A percentile compares a stretch with the other conserved stretches of the same genome.
These are phyloP conservation scores for Upupa epops DNA, from an alignment of 2,113 vertebrate species.

Conservation along the genomic window DNA sequence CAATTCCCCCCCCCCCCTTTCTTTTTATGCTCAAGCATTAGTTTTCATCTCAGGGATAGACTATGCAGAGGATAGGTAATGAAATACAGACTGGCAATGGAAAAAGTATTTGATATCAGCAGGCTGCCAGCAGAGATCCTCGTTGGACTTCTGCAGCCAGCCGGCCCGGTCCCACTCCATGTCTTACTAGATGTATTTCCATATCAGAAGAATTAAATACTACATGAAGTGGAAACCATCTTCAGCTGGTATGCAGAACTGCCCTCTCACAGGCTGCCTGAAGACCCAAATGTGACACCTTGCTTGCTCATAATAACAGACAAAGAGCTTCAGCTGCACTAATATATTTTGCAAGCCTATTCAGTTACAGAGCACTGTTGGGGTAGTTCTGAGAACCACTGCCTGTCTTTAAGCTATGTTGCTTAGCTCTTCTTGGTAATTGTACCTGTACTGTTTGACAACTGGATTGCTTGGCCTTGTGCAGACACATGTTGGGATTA, in stretches of 20 bases:
- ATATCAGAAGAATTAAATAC: not conserved
- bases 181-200: not conserved
- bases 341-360: not conserved
- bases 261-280: not conserved
- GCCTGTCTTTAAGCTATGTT: not conserved
- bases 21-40: conserved; percentile 21
- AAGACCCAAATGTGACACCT: not conserved
- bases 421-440: not conserved
- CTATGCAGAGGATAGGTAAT: not conserved
- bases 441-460: not conserved
- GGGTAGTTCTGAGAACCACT: not conserved
- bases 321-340: not conserved
- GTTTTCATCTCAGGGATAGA: not conserved
- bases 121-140: conserved; percentile 1
- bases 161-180: not conserved
- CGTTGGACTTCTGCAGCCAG: not conserved
- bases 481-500: not conserved
- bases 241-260: fast-evolving
- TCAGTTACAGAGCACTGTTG: not conserved
- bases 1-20: no score
- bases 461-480: not conserved
- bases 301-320: not conserved
- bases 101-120: not conserved
- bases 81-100: not conserved
- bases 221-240: not conserved